Conservation (phyloP, 2,113 vertebrate species). For the Perognathus longimembris region DNA sequence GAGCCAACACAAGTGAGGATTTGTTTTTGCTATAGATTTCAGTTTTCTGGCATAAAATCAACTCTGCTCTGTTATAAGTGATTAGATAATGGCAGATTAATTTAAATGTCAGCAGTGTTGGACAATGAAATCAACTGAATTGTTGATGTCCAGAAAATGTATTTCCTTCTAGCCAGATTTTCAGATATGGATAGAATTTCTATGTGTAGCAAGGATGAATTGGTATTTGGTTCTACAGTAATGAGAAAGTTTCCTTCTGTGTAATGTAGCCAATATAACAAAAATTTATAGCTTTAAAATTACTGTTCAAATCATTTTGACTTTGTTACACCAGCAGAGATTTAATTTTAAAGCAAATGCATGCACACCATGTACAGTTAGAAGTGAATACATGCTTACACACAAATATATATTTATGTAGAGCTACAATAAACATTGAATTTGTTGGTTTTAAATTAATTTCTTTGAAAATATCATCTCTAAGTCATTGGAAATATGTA, state of each 20-base stretch:
- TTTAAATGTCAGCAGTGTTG: background rate
- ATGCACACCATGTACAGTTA: background rate
- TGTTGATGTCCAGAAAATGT: background rate
- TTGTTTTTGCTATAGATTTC: background rate
- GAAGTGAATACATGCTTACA: background rate
- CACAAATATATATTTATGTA: background rate
- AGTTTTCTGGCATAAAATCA: background rate
- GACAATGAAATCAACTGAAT: background rate
- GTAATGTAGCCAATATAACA: background rate
- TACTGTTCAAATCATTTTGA: background rate
- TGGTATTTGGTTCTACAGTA: background rate
- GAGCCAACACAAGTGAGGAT: background rate
- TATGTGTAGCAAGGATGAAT: background rate
- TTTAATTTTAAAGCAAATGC: slow-evolving; percentile 5
- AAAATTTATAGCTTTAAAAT: background rate
- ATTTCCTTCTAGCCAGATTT: background rate
- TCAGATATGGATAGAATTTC: background rate
- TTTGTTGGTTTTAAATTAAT: background rate
- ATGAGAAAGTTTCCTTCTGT: background rate
- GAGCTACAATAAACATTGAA: background rate
- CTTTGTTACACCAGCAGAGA: background rate
- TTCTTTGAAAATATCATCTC: background rate
- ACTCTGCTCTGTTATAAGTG: background rate
- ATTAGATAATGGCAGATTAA: background rate
- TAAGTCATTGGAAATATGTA: background rate